phyloP scores from a whole-genome alignment of 2,888 invertebrate species.

The Anticlea derivata region DNA sequence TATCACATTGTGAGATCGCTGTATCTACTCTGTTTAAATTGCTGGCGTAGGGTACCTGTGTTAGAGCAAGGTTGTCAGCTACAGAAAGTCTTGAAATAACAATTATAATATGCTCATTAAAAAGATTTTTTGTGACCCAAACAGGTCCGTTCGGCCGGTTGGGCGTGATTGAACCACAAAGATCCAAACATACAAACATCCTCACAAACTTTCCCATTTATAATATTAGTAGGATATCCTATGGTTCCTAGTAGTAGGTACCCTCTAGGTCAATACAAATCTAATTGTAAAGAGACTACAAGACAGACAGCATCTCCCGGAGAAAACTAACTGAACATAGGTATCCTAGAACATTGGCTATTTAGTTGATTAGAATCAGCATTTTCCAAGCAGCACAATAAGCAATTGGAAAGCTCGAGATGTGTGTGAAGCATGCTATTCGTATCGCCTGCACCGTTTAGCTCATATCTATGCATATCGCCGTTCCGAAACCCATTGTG shows the following conservation, averaged over 20 bases:
- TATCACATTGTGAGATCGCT: constrained; percentile 24
- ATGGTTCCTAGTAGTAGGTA: too few relatives aligned
- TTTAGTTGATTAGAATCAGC: constrained; percentile 36
- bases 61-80: background rate
- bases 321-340: constrained; percentile 7
- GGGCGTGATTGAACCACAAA: too few relatives aligned
- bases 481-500: constrained; percentile 72
- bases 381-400: constrained; percentile 44
- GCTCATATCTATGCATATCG: constrained; percentile 77
- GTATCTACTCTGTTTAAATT: background rate
- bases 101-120: too few relatives aligned
- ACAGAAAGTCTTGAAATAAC: too few relatives aligned
- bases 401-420: constrained; percentile 61
- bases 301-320: background rate
- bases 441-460: constrained; percentile 65
- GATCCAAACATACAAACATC: too few relatives aligned
- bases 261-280: too few relatives aligned
- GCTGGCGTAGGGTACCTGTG: background rate
- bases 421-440: constrained; percentile 54
- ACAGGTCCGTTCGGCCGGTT: too few relatives aligned
- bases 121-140: too few relatives aligned
- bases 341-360: constrained; percentile 16
- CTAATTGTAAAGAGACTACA: too few relatives aligned
- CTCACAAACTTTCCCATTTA: too few relatives aligned
- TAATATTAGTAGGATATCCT: too few relatives aligned